Evolutionary conservation across 2,797 vertebrate species (phyloP).

Genomic region (Sebastes iracundus): DNA sequence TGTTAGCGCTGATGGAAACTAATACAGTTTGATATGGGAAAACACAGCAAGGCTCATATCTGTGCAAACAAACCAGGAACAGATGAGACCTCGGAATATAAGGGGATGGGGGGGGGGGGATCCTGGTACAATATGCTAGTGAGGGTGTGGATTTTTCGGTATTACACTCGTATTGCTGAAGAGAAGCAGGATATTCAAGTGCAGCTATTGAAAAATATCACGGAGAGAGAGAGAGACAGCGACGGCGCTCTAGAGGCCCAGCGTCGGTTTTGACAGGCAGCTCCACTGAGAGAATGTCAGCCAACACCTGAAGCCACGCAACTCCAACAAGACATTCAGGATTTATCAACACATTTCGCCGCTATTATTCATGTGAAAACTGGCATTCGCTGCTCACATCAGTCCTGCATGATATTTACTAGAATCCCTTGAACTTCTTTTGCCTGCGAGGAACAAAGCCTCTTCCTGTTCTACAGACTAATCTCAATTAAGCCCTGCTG

Average conservation of each 20-base stretch:
- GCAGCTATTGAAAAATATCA: conserved; percentile 56
- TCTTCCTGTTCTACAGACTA: conserved; percentile 36
- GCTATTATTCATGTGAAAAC: conserved; percentile 74
- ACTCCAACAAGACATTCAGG: conserved; percentile 70
- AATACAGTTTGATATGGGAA: conserved; percentile 69
- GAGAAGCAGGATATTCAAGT: conserved; percentile 41
- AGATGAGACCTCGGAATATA: conserved; percentile 48
- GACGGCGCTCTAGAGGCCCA: conserved; percentile 51
- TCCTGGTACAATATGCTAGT: conserved; percentile 9
- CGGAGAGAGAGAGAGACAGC: conserved; percentile 19
- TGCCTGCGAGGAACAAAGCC: conserved; percentile 53
- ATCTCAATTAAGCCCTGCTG: conserved; percentile 65
- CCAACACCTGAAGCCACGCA: conserved; percentile 74
- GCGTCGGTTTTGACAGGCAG: conserved; percentile 70
- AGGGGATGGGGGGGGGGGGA: not conserved
- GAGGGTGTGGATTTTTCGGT: conserved; percentile 44
- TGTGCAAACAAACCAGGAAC: conserved; percentile 63
- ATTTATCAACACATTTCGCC: conserved; percentile 74
- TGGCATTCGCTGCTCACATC: conserved; percentile 62
- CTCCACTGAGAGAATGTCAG: conserved; percentile 78
- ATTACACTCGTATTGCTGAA: conserved; percentile 35
- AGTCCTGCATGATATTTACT: conserved; percentile 72
- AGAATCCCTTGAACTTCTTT: conserved; percentile 65
- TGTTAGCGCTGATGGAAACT: conserved; percentile 61
- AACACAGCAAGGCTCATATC: conserved; percentile 54